phyloP scores from a whole-genome alignment of 2,797 vertebrate species.

The Ciconia nigra region DNA sequence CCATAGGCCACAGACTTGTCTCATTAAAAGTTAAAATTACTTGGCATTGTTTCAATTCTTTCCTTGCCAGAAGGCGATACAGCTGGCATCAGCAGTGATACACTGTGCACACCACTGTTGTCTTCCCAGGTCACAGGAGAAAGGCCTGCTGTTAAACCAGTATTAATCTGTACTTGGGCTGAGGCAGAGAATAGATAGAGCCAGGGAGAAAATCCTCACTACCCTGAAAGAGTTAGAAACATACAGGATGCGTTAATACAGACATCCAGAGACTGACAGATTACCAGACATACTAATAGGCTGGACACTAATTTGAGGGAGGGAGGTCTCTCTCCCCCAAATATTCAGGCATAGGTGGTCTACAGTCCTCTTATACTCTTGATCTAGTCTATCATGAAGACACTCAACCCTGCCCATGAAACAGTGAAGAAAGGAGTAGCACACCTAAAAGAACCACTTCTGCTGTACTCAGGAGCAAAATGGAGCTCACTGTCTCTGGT shows the following conservation, averaged over 20 bases:
- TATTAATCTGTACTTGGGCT: not conserved
- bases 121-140: not conserved
- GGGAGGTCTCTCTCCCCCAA: not conserved
- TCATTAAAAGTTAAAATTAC: constrained; percentile 7
- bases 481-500: not conserved
- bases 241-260: not conserved
- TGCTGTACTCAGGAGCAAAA: not conserved
- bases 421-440: not conserved
- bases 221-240: not conserved
- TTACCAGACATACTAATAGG: not conserved
- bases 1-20: not conserved
- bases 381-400: not conserved
- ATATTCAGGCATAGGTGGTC: not conserved
- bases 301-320: not conserved
- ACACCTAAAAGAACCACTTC: not conserved
- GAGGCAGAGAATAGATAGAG: not conserved
- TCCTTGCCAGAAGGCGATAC: not conserved
- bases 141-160: not conserved
- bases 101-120: not conserved
- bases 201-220: not conserved
- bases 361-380: not conserved
- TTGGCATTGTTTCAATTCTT: not conserved
- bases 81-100: not conserved
- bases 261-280: not conserved
- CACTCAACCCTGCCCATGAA: not conserved